phyloP scores from a whole-genome alignment of 1,140 invertebrate species.

The Ostrea denselamellosa region DNA sequence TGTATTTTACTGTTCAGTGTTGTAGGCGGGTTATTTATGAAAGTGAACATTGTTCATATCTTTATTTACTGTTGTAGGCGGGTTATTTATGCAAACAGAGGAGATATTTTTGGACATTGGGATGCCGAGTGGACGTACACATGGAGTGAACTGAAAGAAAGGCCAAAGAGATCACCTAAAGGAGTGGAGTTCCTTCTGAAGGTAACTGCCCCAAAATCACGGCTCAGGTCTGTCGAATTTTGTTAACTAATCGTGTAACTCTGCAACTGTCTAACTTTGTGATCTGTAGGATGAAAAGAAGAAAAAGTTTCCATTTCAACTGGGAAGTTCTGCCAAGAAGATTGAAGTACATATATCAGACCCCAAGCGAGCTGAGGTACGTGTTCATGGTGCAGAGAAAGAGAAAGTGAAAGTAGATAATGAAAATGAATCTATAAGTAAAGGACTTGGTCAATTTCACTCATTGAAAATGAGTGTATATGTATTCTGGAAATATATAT shows the following conservation, averaged over 20 bases:
- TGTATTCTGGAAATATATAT: too few relatives aligned
- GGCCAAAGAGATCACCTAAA: conserved; percentile 69
- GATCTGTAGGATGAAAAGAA: conserved; percentile 73
- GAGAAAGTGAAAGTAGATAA: too few relatives aligned
- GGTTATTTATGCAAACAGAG: conserved; percentile 77
- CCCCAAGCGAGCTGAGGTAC: conserved; percentile 69
- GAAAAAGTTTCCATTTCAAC: conserved; percentile 71
- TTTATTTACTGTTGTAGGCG: conserved; percentile 69
- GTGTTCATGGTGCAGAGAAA: neutral
- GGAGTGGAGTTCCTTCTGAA: conserved; percentile 76
- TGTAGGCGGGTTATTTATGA: too few relatives aligned
- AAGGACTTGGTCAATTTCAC: too few relatives aligned
- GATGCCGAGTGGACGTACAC: conserved; percentile 75
- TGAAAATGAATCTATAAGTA: too few relatives aligned
- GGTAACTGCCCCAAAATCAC: too few relatives aligned
- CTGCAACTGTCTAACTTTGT: neutral
- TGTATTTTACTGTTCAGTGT: too few relatives aligned
- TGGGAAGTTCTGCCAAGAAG: conserved; percentile 69
- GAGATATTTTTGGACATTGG: conserved; percentile 80
- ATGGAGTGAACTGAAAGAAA: conserved; percentile 75
- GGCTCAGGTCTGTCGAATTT: too few relatives aligned
- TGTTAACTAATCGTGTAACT: too few relatives aligned
- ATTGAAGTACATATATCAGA: conserved; percentile 67
- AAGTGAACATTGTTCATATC: too few relatives aligned
- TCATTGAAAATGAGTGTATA: too few relatives aligned